Evolutionary conservation across 2,888 invertebrate genomes (phyloP).

Genomic region (Dione juno): DNA sequence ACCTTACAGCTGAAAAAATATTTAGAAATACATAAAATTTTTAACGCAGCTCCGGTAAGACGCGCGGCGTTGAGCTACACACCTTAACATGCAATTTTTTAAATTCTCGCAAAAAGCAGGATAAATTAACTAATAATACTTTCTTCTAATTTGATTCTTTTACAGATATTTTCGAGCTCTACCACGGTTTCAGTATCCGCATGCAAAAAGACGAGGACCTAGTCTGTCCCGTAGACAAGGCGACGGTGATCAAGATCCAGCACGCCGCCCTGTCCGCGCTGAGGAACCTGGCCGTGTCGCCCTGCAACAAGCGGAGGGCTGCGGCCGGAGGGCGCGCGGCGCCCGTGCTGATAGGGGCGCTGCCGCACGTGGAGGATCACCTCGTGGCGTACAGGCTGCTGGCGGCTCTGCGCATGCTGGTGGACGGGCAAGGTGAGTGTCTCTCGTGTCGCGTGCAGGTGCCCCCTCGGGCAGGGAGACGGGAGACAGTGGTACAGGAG

Average conservation of each 20-base stretch:
- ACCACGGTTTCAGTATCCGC: constrained; percentile 56
- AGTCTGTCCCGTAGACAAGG: constrained; percentile 51
- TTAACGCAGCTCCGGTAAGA: no score
- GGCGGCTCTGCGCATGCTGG: constrained; percentile 92
- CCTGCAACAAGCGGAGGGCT: constrained; percentile 88
- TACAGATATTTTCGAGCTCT: constrained; percentile 69
- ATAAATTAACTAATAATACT: not conserved
- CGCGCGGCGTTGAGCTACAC: not conserved
- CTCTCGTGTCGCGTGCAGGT: constrained; percentile 46
- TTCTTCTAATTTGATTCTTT: not conserved
- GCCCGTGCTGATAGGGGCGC: constrained; percentile 85
- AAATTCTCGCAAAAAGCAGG: no score
- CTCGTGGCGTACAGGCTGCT: constrained; percentile 94
- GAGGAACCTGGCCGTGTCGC: constrained; percentile 89
- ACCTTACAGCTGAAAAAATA: no score
- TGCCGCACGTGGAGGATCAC: constrained; percentile 87
- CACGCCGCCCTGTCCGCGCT: constrained; percentile 91
- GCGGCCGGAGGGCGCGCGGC: constrained; percentile 85
- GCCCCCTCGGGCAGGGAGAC: no score
- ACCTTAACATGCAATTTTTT: no score
- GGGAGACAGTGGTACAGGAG: no score
- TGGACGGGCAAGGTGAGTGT: constrained; percentile 89
- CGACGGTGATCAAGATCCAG: constrained; percentile 77
- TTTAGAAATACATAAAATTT: no score
- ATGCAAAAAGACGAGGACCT: constrained; percentile 50